These are phyloP conservation scores for Hemiscyllium ocellatum DNA, from an alignment of 2,113 vertebrate species.

Conservation along the genomic window DNA sequence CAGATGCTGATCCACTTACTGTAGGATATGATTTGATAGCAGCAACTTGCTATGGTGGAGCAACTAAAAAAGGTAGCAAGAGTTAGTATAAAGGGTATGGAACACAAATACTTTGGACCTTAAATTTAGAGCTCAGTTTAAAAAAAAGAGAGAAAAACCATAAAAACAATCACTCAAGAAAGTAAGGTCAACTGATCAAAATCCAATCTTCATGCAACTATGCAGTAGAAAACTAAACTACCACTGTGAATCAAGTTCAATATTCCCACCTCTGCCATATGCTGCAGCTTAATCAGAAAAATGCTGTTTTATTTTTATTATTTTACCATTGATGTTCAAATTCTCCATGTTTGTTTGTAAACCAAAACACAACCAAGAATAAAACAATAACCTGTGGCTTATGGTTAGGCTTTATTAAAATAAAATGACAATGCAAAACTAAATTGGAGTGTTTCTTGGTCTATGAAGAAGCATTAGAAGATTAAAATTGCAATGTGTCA, in stretches of 20 bases:
- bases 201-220: not conserved
- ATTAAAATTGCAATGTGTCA: constrained; percentile 34
- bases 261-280: not conserved
- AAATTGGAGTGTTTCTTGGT: constrained; percentile 25
- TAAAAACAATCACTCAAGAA: not conserved
- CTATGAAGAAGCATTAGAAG: constrained; percentile 37
- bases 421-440: constrained; percentile 38
- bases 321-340: not conserved
- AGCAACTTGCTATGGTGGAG: not conserved
- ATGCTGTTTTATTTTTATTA: not conserved
- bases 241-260: not conserved
- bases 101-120: not conserved
- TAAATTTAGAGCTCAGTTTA: not conserved
- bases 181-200: not conserved
- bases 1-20: not conserved
- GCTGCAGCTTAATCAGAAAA: not conserved
- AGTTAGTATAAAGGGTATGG: not conserved
- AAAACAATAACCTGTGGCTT: constrained; percentile 37
- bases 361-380: constrained; percentile 30
- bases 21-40: not conserved
- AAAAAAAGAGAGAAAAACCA: not conserved
- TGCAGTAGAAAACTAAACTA: not conserved
- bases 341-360: constrained; percentile 31
- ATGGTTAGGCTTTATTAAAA: constrained; percentile 37
- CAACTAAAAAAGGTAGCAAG: not conserved